Conservation (phyloP, 2,113 vertebrate species). For the Gasterosteus nipponicus region DNA sequence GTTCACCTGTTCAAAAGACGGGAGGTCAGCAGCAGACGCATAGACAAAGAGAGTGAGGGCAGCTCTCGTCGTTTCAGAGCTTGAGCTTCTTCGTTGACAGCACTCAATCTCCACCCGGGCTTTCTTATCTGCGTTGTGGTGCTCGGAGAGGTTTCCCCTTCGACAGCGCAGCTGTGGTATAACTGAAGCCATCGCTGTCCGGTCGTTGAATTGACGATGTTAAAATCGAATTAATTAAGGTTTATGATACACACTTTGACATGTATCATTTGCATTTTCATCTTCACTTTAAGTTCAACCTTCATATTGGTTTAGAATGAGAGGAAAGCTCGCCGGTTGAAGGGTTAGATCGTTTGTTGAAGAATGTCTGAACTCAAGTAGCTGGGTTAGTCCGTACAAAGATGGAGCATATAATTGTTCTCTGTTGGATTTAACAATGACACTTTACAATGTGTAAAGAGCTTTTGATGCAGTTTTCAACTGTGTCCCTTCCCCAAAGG, state of each 20-base stretch:
- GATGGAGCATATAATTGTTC: background rate
- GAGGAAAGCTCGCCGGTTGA: background rate
- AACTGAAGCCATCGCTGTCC: background rate
- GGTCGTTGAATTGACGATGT: background rate
- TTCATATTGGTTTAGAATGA: background rate
- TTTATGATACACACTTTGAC: background rate
- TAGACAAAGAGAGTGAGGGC: slow-evolving; percentile 4
- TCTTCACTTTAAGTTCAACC: no score
- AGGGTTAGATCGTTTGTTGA: background rate
- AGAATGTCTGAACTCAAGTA: background rate
- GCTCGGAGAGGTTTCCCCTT: slow-evolving; percentile 1
- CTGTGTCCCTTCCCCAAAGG: background rate
- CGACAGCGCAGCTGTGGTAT: slow-evolving; percentile 8
- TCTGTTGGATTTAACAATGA: background rate
- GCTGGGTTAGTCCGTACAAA: background rate
- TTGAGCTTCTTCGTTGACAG: slow-evolving; percentile 16
- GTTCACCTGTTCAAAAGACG: slow-evolving; percentile 36
- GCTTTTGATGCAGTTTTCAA: slow-evolving; percentile 9
- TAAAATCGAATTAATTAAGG: background rate
- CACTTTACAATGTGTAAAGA: background rate
- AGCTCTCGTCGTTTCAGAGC: slow-evolving; percentile 6
- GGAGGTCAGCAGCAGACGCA: no score
- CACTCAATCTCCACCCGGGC: slow-evolving; percentile 7
- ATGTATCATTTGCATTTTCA: background rate
- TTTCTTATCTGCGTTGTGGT: slow-evolving; percentile 21